Conservation (phyloP, 2,888 invertebrate genomes). For the Cephonodes hylas region DNA sequence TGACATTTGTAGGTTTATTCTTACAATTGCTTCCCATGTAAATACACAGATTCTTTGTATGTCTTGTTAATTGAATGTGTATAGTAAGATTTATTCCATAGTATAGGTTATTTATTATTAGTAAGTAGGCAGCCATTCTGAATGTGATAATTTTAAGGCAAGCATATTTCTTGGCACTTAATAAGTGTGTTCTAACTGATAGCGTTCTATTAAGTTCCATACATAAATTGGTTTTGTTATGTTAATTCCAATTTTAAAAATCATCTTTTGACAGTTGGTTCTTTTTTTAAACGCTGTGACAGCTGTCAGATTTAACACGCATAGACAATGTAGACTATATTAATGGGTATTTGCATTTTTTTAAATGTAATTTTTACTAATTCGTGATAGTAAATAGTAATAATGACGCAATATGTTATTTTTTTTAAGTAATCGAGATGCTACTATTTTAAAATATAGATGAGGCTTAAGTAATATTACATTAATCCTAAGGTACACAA, state of each 20-base stretch:
- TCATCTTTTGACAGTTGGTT: not conserved
- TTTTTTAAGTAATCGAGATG: not conserved
- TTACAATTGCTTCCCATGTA: not conserved
- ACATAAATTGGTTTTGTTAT: too few relatives aligned
- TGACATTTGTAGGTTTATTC: not conserved
- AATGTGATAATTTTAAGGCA: conserved; percentile 11
- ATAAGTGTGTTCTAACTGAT: not conserved
- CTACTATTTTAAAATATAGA: not conserved
- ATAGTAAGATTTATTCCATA: conserved; percentile 28
- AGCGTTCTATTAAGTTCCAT: not conserved
- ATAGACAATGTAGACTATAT: not conserved
- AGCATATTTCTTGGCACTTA: not conserved
- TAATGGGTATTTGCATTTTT: not conserved
- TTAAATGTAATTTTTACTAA: not conserved
- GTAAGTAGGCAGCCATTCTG: conserved; percentile 21
- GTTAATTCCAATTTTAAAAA: too few relatives aligned
- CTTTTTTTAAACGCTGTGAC: not conserved
- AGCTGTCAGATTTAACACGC: not conserved
- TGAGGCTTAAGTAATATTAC: not conserved
- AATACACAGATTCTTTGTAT: not conserved
- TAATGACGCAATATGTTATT: not conserved
- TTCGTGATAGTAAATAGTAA: not conserved
- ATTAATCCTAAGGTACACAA: too few relatives aligned
- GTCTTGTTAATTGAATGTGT: not conserved
- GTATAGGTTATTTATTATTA: conserved; percentile 9